Base-by-base conservation (phyloP, 2,888 invertebrate genomes). In the Apoderus coryli region DNA sequence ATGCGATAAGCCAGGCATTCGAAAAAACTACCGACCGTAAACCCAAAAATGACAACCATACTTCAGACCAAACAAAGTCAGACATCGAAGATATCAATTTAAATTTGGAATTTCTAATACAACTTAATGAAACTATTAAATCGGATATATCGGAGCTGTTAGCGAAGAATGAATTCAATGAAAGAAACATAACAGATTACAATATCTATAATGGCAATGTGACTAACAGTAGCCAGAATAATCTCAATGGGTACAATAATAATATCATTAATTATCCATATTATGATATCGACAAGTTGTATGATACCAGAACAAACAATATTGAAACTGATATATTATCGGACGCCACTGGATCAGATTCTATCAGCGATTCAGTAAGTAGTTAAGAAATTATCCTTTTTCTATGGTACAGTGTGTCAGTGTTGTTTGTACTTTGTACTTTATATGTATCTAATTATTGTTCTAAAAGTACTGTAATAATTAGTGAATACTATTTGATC, bases 1-100 rank as follows among this genome's bases (percentile, higher is more conserved):
- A 47, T 45, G 51, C 52, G 37, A 50, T 51, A 37, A 45, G 44
- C 16, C 41, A 44, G 39, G 44, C 41, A 14, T 47, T 53, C 37
- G 48, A 49, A 31, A 38, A 35, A 24, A 37, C 35, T 28, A 32
- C 33, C 22, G 31, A 27, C 11, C 39, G 42, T 27, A 33, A 33
- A 15, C 22, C 31, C 31, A 36, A 39, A 31, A 32, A 27, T 25
- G 31, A 31, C n/a, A 34, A 43, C 26, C 34, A 22, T 22, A 25
- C 28, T 9, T 10, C 29, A 29, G 23, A n/a, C n/a, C n/a, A n/a
- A n/a, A n/a, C n/a, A n/a, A n/a, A 31, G 28, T 25, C 6, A 25
- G 38, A 38, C 22, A 36, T 32, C 22, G 45, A 42, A 27, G 45
- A 44, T 16, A 41, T 39, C 16, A 42, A 45, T 10, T 34, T 44